Base-by-base conservation (phyloP, 2,888 invertebrate species). In the Celastrina argiolus region DNA sequence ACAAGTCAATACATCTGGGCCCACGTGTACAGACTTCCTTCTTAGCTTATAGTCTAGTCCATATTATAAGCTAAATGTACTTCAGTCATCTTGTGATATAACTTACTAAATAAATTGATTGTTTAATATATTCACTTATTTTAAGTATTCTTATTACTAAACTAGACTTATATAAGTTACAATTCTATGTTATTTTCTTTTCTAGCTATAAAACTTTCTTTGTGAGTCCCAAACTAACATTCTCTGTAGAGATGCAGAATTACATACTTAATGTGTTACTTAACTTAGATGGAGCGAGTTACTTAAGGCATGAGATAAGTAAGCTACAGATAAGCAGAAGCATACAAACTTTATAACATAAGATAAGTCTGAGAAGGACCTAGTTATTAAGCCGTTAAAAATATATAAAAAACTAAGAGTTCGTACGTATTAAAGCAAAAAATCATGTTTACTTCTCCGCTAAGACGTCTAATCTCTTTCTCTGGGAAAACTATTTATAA, bases 231-330 rank as follows among this genome's bases (percentile, higher is more conserved):
- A 26, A 56, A 28, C 56, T 56, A 28, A 56, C 56, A 45, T 45
- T 45, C 18, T 59, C 18, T 10, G 59, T 36, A 59, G 34, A 34
- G 18, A 45, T 45, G 10, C 45, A 45, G 45, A 18, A 59, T 22
- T 59, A 36, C 34, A 59, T 59, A 59, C 59, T 59, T 59, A 59
- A 59, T 34, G 59, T 34, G n/a, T 31, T 34, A 34, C 59, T 36
- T 36, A 59, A 59, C 31, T 34, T 34, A 34, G 59, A 59, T 31
- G 59, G n/a, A 59, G 59, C 16, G 59, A 16, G 59, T 12, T 59
- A 59, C 59, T 34, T 59, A 56, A 18, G 31, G 12, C 34, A 31
- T 28, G 16, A 58, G 58, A 58, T 58, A 58, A 34, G 58, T 58
- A 31, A 28, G 58, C 28, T 58, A n/a, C n/a, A n/a, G n/a, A n/a